These are phyloP conservation scores for Anoplolepis gracilipes DNA, from an alignment of 1,140 invertebrate genomes.

Conservation along the genomic window DNA sequence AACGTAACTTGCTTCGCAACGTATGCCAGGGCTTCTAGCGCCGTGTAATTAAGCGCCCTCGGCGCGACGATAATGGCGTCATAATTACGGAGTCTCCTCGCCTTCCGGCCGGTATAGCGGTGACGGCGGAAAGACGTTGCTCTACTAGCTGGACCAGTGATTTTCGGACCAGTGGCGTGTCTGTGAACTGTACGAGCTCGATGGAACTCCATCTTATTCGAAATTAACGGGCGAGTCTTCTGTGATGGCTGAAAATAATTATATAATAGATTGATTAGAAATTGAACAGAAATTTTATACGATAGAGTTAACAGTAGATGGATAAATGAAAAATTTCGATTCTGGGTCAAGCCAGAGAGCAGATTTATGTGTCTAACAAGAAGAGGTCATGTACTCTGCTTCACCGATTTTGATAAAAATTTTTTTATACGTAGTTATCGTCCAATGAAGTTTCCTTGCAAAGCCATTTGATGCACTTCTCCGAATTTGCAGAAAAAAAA, in stretches of 20 bases:
- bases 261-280: background rate
- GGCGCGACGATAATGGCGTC: constrained; percentile 70
- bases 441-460: too few species aligned
- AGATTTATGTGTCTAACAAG: constrained; percentile 16
- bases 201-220: background rate
- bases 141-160: background rate
- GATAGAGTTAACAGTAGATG: constrained; percentile 1
- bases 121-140: background rate
- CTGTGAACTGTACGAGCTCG: background rate
- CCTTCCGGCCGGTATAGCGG: background rate
- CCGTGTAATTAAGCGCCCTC: constrained; percentile 72
- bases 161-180: background rate
- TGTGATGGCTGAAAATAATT: background rate
- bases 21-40: constrained; percentile 68
- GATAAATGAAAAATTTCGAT: constrained; percentile 24
- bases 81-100: constrained; percentile 67
- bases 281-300: background rate
- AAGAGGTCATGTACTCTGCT: too few species aligned
- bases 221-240: background rate
- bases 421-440: too few species aligned
- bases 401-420: too few species aligned
- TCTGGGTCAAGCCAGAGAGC: background rate
- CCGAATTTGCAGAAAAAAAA: too few species aligned
- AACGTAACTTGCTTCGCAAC: constrained; percentile 69
- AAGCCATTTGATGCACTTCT: too few species aligned